Conservation (phyloP, 2,888 invertebrate genomes). For the Leptinotarsa rubiginosa region DNA sequence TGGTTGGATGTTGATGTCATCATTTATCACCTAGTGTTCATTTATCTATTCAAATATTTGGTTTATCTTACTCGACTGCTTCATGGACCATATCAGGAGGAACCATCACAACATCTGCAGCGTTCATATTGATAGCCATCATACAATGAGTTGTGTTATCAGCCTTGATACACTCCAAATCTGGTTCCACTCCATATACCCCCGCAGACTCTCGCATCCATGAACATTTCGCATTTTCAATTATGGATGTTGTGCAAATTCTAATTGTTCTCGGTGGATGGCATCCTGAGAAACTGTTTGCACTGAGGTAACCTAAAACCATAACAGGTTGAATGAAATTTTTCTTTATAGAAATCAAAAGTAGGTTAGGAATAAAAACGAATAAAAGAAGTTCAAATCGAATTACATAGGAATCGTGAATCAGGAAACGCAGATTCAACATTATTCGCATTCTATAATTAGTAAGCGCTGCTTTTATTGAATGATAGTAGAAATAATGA, state of each 20-base stretch:
- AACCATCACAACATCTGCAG: slow-evolving; percentile 79
- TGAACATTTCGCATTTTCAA: slow-evolving; percentile 82
- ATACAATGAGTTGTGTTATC: slow-evolving; percentile 75
- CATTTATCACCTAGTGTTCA: too few species aligned
- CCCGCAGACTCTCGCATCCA: slow-evolving; percentile 81
- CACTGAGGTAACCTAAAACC: slow-evolving; percentile 69
- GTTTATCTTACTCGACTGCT: slow-evolving; percentile 72
- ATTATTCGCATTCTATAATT: too few species aligned
- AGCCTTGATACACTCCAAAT: slow-evolving; percentile 80
- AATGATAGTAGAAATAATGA: too few species aligned
- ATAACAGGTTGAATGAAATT: neutral
- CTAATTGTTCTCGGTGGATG: slow-evolving; percentile 73
- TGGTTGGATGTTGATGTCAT: too few species aligned
- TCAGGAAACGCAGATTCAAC: too few species aligned
- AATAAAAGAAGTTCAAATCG: too few species aligned
- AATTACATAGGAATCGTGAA: too few species aligned
- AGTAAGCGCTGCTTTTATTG: too few species aligned
- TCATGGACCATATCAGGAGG: slow-evolving; percentile 78
- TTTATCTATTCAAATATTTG: too few species aligned
- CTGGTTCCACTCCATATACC: slow-evolving; percentile 82
- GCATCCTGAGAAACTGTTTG: slow-evolving; percentile 77
- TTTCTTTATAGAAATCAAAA: too few species aligned
- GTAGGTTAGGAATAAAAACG: too few species aligned
- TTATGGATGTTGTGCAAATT: slow-evolving; percentile 77
- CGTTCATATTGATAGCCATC: slow-evolving; percentile 72